Evolutionary conservation across 1,140 invertebrate species (phyloP).

Genomic region (Musca domestica): DNA sequence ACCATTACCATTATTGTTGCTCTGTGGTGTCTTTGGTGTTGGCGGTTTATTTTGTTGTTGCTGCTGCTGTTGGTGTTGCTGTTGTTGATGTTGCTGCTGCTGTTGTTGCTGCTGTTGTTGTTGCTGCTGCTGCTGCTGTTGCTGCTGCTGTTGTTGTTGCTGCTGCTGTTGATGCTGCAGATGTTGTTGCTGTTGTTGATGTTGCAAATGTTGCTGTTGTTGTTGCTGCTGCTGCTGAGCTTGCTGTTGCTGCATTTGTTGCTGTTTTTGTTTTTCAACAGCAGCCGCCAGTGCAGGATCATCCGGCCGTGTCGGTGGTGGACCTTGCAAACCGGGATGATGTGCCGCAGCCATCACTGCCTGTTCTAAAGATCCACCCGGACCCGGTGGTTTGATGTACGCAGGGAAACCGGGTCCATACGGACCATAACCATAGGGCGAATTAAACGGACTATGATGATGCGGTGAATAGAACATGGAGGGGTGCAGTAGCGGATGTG

Average conservation of each 20-base stretch:
- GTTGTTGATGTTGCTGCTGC: slow-evolving; percentile 33
- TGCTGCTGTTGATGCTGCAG: slow-evolving; percentile 32
- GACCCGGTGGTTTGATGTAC: slow-evolving; percentile 51
- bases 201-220: slow-evolving; percentile 29
- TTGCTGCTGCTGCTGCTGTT: slow-evolving; percentile 35
- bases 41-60: slow-evolving; percentile 50
- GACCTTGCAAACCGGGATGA: slow-evolving; percentile 40
- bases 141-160: slow-evolving; percentile 23
- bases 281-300: slow-evolving; percentile 39
- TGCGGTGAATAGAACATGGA: slow-evolving; percentile 53
- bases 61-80: slow-evolving; percentile 31
- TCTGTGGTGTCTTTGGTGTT: slow-evolving; percentile 52
- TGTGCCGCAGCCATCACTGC: slow-evolving; percentile 50
- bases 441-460: slow-evolving; percentile 52
- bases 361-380: slow-evolving; percentile 43
- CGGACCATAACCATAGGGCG: slow-evolving; percentile 50
- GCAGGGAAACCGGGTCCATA: slow-evolving; percentile 51
- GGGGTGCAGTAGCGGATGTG: slow-evolving; percentile 51
- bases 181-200: slow-evolving; percentile 30
- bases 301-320: slow-evolving; percentile 37
- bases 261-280: slow-evolving; percentile 42
- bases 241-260: slow-evolving; percentile 33
- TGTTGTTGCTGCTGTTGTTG: slow-evolving; percentile 38
- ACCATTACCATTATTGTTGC: slow-evolving; percentile 28
- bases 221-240: slow-evolving; percentile 30